These are phyloP conservation scores for Gymnarchus niloticus DNA, from an alignment of 2,113 vertebrate genomes.

Conservation along the genomic window DNA sequence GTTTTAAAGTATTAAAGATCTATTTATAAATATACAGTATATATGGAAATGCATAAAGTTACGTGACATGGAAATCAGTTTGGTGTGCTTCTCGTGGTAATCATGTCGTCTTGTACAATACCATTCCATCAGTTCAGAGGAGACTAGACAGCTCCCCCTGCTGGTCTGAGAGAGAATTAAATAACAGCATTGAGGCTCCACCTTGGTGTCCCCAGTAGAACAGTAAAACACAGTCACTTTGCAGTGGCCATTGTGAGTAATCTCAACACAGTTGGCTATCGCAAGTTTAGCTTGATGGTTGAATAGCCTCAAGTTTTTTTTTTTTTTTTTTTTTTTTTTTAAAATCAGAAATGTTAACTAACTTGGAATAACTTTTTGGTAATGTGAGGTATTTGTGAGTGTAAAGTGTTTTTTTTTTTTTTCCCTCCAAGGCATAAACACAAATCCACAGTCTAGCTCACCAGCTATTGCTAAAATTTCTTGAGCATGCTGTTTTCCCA, in stretches of 20 bases:
- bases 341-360: not conserved
- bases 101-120: slow-evolving; percentile 21
- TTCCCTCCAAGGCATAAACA: not conserved
- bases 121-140: not conserved
- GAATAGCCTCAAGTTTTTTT: not conserved
- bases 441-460: not conserved
- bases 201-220: not conserved
- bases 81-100: slow-evolving; percentile 27
- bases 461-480: not conserved
- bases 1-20: slow-evolving; percentile 42
- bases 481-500: not conserved
- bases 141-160: slow-evolving; percentile 14
- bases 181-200: not conserved
- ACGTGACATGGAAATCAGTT: slow-evolving; percentile 27
- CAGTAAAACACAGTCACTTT: not conserved
- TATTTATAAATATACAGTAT: slow-evolving; percentile 44
- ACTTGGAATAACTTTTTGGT: not conserved
- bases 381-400: not conserved
- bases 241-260: not conserved
- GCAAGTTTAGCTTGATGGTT: not conserved
- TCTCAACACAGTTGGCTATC: not conserved
- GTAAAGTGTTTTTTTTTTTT: not conserved
- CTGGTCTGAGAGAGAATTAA: not conserved
- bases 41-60: slow-evolving; percentile 13
- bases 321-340: not conserved